Evolutionary conservation across 2,797 vertebrate genomes (phyloP).

Genomic region (Alfaro cultratus): DNA sequence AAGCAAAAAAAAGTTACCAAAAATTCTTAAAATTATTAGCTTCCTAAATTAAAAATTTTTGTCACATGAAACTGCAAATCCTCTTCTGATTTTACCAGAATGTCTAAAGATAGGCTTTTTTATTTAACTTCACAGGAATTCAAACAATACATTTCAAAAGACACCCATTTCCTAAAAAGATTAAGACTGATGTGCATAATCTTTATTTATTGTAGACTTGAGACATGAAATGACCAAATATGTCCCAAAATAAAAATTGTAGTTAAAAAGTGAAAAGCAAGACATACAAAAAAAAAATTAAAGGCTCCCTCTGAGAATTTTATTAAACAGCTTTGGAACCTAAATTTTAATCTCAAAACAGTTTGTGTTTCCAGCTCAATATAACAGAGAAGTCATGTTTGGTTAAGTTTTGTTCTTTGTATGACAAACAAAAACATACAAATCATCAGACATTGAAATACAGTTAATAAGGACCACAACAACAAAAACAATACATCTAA

Average conservation of each 20-base stretch:
- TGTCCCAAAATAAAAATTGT: not conserved
- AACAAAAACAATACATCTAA: constrained; percentile 23
- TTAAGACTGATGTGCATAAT: not conserved
- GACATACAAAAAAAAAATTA: not conserved
- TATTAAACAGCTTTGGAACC: not conserved
- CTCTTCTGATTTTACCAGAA: not conserved
- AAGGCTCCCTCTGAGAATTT: not conserved
- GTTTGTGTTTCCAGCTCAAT: not conserved
- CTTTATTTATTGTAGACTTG: not conserved
- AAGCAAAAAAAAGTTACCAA: not conserved
- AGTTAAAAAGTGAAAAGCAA: not conserved
- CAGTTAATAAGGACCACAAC: constrained; percentile 32
- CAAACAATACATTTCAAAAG: not conserved
- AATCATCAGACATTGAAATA: constrained; percentile 16
- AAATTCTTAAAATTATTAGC: not conserved
- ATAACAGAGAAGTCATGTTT: not conserved
- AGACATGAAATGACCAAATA: not conserved
- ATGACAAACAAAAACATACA: constrained; percentile 13
- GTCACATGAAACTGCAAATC: not conserved
- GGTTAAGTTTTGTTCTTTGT: constrained; percentile 5
- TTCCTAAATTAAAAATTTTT: not conserved
- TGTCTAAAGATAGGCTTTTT: not conserved
- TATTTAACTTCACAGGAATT: not conserved
- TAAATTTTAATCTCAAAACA: not conserved
- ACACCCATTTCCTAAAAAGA: not conserved